These are phyloP conservation scores for Brachynemurus nebulosus DNA, from an alignment of 2,888 invertebrate genomes.

Conservation along the genomic window DNA sequence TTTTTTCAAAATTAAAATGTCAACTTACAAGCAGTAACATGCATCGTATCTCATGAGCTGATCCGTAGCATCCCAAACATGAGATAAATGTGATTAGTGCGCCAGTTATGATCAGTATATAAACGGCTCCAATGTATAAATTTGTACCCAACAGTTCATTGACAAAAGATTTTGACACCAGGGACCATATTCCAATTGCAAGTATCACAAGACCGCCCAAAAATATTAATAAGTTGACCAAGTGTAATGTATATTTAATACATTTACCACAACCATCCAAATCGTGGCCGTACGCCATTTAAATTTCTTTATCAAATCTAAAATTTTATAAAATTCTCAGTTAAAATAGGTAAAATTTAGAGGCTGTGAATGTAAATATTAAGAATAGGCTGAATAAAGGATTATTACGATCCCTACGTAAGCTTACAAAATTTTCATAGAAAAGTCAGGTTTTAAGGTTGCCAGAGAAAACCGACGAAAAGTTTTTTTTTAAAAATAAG, in stretches of 20 bases:
- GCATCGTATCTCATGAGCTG: constrained; percentile 87
- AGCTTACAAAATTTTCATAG: no score
- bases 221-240: constrained; percentile 70
- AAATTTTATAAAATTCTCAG: no score
- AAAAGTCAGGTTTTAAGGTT: no score
- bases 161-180: constrained; percentile 71
- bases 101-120: constrained; percentile 71
- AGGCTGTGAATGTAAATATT: no score
- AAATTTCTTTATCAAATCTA: constrained; percentile 15
- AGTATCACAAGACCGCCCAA: constrained; percentile 65
- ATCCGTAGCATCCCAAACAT: constrained; percentile 84
- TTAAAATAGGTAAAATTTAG: no score
- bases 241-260: constrained; percentile 75
- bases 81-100: constrained; percentile 68
- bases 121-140: constrained; percentile 74
- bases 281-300: constrained; percentile 62
- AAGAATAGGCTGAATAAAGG: no score
- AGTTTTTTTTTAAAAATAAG: no score
- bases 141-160: constrained; percentile 76
- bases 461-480: no score
- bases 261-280: constrained; percentile 83
- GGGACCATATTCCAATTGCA: constrained; percentile 71
- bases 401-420: no score
- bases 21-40: constrained; percentile 73
- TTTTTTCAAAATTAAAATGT: neutral